A percentile compares a stretch with the other conserved stretches of the same genome.
These are phyloP conservation scores for Sinocyclocheilus rhinocerous DNA, from an alignment of 2,113 vertebrate genomes.

Conservation along the genomic window DNA sequence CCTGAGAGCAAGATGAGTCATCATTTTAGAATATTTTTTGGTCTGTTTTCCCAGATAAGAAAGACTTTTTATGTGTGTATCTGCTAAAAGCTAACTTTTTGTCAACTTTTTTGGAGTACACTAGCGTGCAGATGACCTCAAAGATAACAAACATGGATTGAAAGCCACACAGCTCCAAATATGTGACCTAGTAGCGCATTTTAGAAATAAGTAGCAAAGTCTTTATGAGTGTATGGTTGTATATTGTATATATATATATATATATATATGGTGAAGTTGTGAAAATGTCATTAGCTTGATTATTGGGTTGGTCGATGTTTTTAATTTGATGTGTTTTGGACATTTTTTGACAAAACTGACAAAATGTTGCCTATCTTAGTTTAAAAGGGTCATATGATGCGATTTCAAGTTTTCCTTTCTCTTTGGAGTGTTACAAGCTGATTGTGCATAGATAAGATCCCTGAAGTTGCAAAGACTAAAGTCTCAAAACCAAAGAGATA, in stretches of 20 bases:
- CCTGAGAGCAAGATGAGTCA: background rate
- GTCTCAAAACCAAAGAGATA: too few species aligned
- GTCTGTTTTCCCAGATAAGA: background rate
- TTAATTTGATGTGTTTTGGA: too few species aligned
- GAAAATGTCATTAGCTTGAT: too few species aligned
- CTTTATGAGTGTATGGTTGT: background rate
- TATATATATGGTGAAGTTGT: too few species aligned
- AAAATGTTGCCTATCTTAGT: too few species aligned
- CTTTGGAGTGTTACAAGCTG: too few species aligned
- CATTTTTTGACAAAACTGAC: too few species aligned
- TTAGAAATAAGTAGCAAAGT: background rate
- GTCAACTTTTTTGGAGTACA: background rate
- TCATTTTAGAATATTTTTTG: background rate
- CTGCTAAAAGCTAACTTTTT: background rate
- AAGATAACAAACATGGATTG: background rate
- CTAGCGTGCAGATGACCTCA: background rate
- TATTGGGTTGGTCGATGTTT: too few species aligned
- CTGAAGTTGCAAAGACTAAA: too few species aligned
- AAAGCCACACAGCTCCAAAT: background rate
- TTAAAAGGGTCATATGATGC: too few species aligned
- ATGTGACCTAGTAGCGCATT: background rate
- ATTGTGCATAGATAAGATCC: too few species aligned
- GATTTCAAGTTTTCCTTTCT: too few species aligned
- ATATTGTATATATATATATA: background rate
- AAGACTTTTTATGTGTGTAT: background rate